phyloP scores from a whole-genome alignment of 2,888 invertebrate species.

The Ypsolopha scabrella region DNA sequence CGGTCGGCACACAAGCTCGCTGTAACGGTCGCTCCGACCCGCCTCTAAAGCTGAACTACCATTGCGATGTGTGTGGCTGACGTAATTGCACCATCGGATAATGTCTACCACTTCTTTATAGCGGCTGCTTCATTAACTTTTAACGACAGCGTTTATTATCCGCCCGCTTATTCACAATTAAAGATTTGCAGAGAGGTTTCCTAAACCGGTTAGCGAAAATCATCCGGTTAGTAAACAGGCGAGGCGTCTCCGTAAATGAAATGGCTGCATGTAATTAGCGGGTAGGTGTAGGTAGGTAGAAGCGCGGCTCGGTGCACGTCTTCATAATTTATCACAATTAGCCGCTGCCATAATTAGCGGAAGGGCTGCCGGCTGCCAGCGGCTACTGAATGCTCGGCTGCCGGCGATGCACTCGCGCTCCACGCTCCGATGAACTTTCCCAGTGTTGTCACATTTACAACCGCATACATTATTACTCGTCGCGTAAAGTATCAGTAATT shows the following conservation, averaged over 20 bases:
- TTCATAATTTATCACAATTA: conserved; percentile 68
- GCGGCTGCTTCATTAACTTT: conserved; percentile 25
- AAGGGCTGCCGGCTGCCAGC: conserved; percentile 32
- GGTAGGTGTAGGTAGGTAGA: conserved; percentile 47
- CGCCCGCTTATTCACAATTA: background rate
- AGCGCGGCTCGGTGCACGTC: conserved; percentile 50
- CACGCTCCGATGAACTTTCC: conserved; percentile 11
- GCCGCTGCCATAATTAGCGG: conserved; percentile 55
- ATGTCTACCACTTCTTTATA: conserved; percentile 17
- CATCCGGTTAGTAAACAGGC: conserved; percentile 4
- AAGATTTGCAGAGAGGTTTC: background rate
- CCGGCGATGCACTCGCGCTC: conserved; percentile 3
- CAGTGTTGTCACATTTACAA: conserved; percentile 2
- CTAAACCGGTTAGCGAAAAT: background rate
- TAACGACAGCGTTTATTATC: conserved; percentile 22
- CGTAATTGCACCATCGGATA: conserved; percentile 1
- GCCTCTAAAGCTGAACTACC: conserved; percentile 9
- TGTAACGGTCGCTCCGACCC: conserved; percentile 28
- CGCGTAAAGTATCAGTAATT: conserved; percentile 2
- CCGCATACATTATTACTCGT: background rate
- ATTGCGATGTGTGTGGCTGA: conserved; percentile 16
- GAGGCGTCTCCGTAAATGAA: conserved; percentile 38
- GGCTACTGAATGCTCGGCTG: conserved; percentile 8
- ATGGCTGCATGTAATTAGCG: conserved; percentile 60
- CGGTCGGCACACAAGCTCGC: conserved; percentile 24